Evolutionary conservation across 2,113 vertebrate species (phyloP).

Genomic region (Chamaetylas fuelleborni): DNA sequence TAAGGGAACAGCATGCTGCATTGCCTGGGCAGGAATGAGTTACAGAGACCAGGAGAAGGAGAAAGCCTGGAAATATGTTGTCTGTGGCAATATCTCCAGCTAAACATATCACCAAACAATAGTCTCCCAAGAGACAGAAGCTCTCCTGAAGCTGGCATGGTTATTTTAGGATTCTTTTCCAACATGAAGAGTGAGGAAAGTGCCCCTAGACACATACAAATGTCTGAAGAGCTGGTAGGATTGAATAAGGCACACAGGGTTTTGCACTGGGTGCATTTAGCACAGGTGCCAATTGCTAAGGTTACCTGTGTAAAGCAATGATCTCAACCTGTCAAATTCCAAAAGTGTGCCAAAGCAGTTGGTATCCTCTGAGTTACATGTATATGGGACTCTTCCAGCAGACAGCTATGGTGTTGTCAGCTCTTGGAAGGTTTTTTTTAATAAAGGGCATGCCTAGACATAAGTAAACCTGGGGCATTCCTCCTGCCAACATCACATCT

Average conservation of each 20-base stretch:
- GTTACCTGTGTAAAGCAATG: conserved; percentile 34
- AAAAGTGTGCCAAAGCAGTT: neutral
- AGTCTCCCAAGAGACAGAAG: conserved; percentile 58
- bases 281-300: conserved; percentile 52
- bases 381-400: conserved; percentile 21
- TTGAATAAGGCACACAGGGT: neutral
- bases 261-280: neutral
- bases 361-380: neutral
- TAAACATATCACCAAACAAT: conserved; percentile 65
- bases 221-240: conserved; percentile 3
- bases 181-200: conserved; percentile 47
- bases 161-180: conserved; percentile 62
- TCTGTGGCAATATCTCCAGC: conserved; percentile 59
- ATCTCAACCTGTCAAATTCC: conserved; percentile 17
- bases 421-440: neutral
- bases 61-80: conserved; percentile 46
- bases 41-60: conserved; percentile 40
- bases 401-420: conserved; percentile 27
- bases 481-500: conserved; percentile 60
- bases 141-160: conserved; percentile 52
- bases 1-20: neutral
- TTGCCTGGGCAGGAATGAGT: conserved; percentile 46
- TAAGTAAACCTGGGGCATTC: conserved; percentile 53
- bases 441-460: conserved; percentile 65
- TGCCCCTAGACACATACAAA: conserved; percentile 52